Conservation (phyloP, 2,888 invertebrate genomes). For the Tipula vernalis region DNA sequence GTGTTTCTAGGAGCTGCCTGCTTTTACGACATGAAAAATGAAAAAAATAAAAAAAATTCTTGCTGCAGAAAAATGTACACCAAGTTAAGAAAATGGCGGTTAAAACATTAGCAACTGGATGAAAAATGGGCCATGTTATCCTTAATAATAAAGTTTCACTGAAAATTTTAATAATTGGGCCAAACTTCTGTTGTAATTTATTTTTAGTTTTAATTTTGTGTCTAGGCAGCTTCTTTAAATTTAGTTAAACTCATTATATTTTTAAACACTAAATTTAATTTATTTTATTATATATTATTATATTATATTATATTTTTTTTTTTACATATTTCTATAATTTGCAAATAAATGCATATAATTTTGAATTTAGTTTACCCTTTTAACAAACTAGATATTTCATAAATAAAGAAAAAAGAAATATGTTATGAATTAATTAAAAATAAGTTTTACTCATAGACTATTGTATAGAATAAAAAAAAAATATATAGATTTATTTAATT, state of each 20-base stretch:
- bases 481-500: neutral
- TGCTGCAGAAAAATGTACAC: too few relatives aligned
- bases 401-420: neutral
- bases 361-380: neutral
- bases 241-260: neutral
- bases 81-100: too few relatives aligned
- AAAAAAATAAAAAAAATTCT: too few relatives aligned
- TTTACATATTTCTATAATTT: neutral
- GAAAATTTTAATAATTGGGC: too few relatives aligned
- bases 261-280: neutral
- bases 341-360: neutral
- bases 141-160: too few relatives aligned
- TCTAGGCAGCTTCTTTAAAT: neutral
- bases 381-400: neutral
- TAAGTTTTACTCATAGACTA: conserved; percentile 4
- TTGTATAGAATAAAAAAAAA: neutral
- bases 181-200: too few relatives aligned
- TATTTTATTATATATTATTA: neutral
- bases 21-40: too few relatives aligned
- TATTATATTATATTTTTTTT: neutral
- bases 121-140: too few relatives aligned
- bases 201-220: too few relatives aligned
- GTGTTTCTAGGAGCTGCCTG: neutral
- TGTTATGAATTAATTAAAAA: neutral
- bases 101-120: too few relatives aligned